Evolutionary conservation across 2,888 invertebrate genomes (phyloP).

Genomic region (Papilio demoleus): DNA sequence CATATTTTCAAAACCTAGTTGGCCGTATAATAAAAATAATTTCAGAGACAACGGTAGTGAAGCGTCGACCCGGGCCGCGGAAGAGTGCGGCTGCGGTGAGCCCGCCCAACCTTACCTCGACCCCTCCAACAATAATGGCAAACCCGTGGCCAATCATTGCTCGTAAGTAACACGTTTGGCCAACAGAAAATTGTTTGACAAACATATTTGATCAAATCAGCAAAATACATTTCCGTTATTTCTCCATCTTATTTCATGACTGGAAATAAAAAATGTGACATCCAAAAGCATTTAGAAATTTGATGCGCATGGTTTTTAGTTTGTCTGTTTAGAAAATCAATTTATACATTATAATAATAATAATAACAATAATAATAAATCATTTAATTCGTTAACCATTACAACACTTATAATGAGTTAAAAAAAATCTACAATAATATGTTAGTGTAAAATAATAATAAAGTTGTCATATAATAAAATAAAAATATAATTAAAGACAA

Average conservation of each 20-base stretch:
- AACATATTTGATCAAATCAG: not conserved
- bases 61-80: slow-evolving; percentile 76
- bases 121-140: slow-evolving; percentile 67
- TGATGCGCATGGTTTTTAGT: slow-evolving; percentile 7
- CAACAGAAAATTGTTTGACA: slow-evolving; percentile 3
- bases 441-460: too few species aligned
- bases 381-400: too few species aligned
- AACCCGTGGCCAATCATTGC: slow-evolving; percentile 74
- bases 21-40: slow-evolving; percentile 45
- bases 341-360: too few species aligned
- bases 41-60: slow-evolving; percentile 82
- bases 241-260: not conserved
- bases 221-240: not conserved
- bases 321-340: not conserved
- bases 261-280: too few species aligned
- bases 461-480: too few species aligned
- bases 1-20: not conserved
- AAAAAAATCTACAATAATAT: too few species aligned
- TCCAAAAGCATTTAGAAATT: too few species aligned
- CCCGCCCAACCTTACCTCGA: slow-evolving; percentile 47
- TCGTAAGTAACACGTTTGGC: slow-evolving; percentile 68
- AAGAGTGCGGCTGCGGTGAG: slow-evolving; percentile 69
- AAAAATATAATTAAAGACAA: too few species aligned
- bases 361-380: too few species aligned
- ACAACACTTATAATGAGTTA: too few species aligned